Conservation (phyloP, 2,797 vertebrate genomes). For the Acanthurus leucopareius region DNA sequence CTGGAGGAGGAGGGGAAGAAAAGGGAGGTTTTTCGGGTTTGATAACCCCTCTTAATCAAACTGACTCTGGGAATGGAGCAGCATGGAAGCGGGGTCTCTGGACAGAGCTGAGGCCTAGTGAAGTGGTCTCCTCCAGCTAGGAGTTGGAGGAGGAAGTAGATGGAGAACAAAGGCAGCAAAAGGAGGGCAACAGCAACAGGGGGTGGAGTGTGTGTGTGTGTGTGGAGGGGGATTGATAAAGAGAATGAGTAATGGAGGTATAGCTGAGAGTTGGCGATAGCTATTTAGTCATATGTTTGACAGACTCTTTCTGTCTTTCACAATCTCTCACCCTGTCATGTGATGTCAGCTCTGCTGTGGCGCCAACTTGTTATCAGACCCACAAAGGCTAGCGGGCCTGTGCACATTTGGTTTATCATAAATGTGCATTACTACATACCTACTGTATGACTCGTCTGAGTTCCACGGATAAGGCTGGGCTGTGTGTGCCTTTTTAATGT, state of each 20-base stretch:
- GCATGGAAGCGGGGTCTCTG: slow-evolving; percentile 40
- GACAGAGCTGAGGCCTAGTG: slow-evolving; percentile 29
- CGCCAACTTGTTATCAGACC: slow-evolving; percentile 70
- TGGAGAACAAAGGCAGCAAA: slow-evolving; percentile 26
- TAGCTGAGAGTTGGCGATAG: slow-evolving; percentile 52
- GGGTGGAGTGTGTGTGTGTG: neutral
- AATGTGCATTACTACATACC: slow-evolving; percentile 72
- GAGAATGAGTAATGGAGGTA: slow-evolving; percentile 64
- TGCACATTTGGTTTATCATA: slow-evolving; percentile 69
- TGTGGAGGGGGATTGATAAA: slow-evolving; percentile 39
- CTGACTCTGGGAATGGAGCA: slow-evolving; percentile 54
- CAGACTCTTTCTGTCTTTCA: slow-evolving; percentile 62
- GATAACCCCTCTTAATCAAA: slow-evolving; percentile 79
- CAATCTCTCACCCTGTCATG: slow-evolving; percentile 62
- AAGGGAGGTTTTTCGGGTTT: slow-evolving; percentile 62
- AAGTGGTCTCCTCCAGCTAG: slow-evolving; percentile 35
- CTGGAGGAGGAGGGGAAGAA: slow-evolving; percentile 47
- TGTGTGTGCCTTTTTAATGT: slow-evolving; percentile 12
- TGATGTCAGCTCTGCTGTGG: slow-evolving; percentile 61
- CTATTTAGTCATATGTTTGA: slow-evolving; percentile 65
- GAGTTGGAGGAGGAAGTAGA: slow-evolving; percentile 31
- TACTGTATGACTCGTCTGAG: slow-evolving; percentile 55
- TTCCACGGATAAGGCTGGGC: slow-evolving; percentile 50
- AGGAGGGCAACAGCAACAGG: slow-evolving; percentile 11
- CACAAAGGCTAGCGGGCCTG: slow-evolving; percentile 51